Evolutionary conservation across 2,113 vertebrate genomes (phyloP).

Genomic region (Cheilinus undulatus): DNA sequence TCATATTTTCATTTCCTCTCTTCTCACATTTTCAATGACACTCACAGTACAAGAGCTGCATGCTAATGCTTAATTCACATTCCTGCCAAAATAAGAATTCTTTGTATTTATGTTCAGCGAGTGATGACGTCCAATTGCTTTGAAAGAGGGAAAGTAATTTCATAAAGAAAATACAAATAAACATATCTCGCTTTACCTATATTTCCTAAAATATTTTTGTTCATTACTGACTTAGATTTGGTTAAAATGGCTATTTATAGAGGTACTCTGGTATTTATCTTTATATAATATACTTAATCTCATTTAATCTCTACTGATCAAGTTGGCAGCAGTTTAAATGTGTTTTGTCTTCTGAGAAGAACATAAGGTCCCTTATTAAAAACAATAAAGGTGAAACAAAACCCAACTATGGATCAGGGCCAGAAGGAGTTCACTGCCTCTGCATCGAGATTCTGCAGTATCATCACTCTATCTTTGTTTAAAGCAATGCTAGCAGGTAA

Average conservation of each 20-base stretch:
- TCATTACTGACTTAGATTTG: constrained; percentile 39
- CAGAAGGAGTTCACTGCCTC: constrained; percentile 37
- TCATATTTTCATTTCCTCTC: constrained; percentile 2
- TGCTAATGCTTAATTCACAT: constrained; percentile 25
- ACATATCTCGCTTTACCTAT: constrained; percentile 20
- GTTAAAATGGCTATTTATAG: constrained; percentile 58
- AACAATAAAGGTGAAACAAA: neutral
- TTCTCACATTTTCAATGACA: constrained; percentile 8
- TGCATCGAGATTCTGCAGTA: constrained; percentile 39
- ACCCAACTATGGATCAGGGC: constrained; percentile 22
- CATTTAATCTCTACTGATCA: constrained; percentile 36
- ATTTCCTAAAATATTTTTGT: constrained; percentile 26
- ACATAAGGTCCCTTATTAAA: constrained; percentile 37
- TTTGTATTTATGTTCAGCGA: constrained; percentile 7
- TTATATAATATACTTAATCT: constrained; percentile 33
- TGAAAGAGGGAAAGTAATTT: neutral
- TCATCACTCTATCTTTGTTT: constrained; percentile 29
- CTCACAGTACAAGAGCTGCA: constrained; percentile 22
- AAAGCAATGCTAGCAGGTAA: constrained; percentile 27
- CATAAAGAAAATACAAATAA: too few relatives aligned
- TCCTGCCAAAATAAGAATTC: constrained; percentile 2
- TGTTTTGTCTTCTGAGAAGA: constrained; percentile 43
- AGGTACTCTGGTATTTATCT: constrained; percentile 65
- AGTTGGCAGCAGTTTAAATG: constrained; percentile 38
- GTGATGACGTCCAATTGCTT: neutral